Evolutionary conservation across 2,888 invertebrate genomes (phyloP), one percentile per base, ranked within the genome.

Genomic region (Caenorhabditis imperialis): DNA sequence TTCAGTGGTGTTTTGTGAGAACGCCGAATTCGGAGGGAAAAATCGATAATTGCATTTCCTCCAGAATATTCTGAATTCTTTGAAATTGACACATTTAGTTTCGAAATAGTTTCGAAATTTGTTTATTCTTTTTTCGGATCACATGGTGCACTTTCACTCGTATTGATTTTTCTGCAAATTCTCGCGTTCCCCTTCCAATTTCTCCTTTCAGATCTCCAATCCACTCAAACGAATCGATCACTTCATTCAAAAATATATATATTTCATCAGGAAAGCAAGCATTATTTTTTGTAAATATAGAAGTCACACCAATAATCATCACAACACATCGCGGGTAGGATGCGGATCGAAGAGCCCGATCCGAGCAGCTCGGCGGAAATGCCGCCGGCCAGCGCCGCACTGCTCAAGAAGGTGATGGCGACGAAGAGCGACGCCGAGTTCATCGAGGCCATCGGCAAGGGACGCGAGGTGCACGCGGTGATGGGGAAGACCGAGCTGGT

Each of bases 401-500:
- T 74, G 8, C 54, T 74, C 6, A 48, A 51, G 7, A 62, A 50
- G n/a, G 67, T 79, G 18, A 45, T 60, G 12, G 44, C 54, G 1
- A 69, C 77, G 0, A 50, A 63, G n/a, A 70, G 25, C 16, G 57
- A 62, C 12, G 60, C 65, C 2, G 67, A 74, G 18, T 80, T 78
- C 50, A 60, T 80, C 18, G 65, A 48, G 20, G 78, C 70, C n/a
- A 69, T 80, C 40, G 71, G 75, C 33, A 65, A 67, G 27, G 78
- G 75, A 38, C 16, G 75, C 10, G 69, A 65, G 12, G 71, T 74
- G 6, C 77, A 78, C 40, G 54, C 80, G 10, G 65, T 77, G 27
- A 63, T 78, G 62, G 71, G 78, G 16, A 80, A 81, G 81, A 80
- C 84, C 1, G 85, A 86, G 47, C 54, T 86, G 57, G 70, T 65